Evolutionary conservation across 2,797 vertebrate species (phyloP), one percentile per base, ranked within the genome.

Genomic region (Syndactyla subalaris): DNA sequence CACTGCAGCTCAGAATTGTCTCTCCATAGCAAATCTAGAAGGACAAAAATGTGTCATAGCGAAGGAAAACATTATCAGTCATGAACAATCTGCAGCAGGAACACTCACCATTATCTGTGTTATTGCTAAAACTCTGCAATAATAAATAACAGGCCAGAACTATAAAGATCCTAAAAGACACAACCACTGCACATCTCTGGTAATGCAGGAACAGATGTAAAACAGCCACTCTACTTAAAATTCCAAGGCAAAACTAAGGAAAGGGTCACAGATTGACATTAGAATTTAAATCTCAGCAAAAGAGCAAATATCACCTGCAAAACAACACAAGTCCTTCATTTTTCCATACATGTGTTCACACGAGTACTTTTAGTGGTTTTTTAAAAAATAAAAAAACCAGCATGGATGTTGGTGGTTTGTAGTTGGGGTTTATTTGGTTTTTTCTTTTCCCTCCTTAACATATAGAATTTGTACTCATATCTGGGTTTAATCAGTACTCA

Each of bases 181-280:
- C 52, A 92, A 58, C 63, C 46, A 36, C 63, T 83, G n/a, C n/a
- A 22, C 3, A 8, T 17, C 22, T 85, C 59, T 16, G 45, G 30
- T 27, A 74, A 41, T 22, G 70, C 66, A 79, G 27, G 52, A 19
- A 48, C 9, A 38, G 30, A 4, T 71, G 20, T 34, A 71, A 38
- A 89, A 20, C n/a, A 77, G 52, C 7, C 61, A 76, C 12, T 1
- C 6, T 29, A 30, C 29, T 80, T 27, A n/a, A 67, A 77, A 87
- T 61, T 46, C 9, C 4, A 4, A 5, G 17, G 16, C 29, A 75
- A 86, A 84, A 27, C 7, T 41, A 41, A 26, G 2, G 3, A 52
- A 59, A 81, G 16, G 63, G 52, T 1, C 22, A 14, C 7, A 70
- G 15, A 67, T 0, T 32, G 22, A 66, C 10, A 30, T 9, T 2